A percentile compares a stretch with the other conserved stretches of the same genome.
phyloP scores from a whole-genome alignment of 2,113 vertebrate species.

The Nestor notabilis region DNA sequence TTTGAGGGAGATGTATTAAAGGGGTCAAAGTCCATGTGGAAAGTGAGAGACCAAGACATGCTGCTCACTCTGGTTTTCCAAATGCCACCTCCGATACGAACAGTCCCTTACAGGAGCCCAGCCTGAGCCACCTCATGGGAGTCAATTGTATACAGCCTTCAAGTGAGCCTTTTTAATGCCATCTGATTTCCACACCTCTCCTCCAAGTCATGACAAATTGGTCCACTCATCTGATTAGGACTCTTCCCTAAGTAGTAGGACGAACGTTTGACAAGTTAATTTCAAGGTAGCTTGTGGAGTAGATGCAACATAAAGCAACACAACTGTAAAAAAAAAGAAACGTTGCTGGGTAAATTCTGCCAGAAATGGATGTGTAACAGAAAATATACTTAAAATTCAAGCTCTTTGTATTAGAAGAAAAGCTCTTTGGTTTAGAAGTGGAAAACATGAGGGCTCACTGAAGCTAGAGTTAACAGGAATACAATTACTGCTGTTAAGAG shows the following conservation, averaged over 20 bases:
- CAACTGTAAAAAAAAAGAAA: not conserved
- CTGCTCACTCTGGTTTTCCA: not conserved
- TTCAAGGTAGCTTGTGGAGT: constrained; percentile 50
- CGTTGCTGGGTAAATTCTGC: constrained; percentile 22
- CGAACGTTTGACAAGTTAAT: constrained; percentile 8
- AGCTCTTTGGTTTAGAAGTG: not conserved
- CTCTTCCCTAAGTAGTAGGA: constrained; percentile 13
- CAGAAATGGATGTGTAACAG: constrained; percentile 28
- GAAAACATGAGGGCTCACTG: not conserved
- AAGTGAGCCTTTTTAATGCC: not conserved
- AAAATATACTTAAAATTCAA: constrained; percentile 47
- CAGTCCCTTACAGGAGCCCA: not conserved
- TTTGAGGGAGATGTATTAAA: not conserved
- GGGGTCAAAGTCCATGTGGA: not conserved
- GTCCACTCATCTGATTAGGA: constrained; percentile 26
- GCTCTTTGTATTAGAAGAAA: constrained; percentile 8
- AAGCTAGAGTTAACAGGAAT: constrained; percentile 4
- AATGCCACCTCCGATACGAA: not conserved
- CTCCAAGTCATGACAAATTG: not conserved
- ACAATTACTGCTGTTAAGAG: constrained; percentile 1
- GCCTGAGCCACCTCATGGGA: not conserved
- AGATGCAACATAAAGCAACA: not conserved
- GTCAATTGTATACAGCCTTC: not conserved
- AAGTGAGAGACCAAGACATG: rapidly evolving
- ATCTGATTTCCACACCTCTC: not conserved